Evolutionary conservation across 2,113 vertebrate species (phyloP).

Genomic region (Meleagris gallopavo): DNA sequence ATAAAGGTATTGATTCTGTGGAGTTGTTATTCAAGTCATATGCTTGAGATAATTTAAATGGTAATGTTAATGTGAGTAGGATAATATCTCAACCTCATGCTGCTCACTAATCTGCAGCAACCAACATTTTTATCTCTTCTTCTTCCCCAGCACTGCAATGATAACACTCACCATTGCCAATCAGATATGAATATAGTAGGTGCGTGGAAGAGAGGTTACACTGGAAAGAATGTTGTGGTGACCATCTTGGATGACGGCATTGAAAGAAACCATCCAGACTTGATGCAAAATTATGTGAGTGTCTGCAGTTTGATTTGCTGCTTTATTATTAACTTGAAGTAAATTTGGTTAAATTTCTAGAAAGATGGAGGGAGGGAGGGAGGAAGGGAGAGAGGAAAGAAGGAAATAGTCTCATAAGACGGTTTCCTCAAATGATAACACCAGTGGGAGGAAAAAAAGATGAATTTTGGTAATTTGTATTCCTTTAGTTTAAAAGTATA

Average conservation of each 20-base stretch:
- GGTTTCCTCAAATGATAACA: not conserved
- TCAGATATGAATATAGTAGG: conserved; percentile 99
- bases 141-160: conserved; percentile 91
- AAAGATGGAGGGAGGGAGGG: not conserved
- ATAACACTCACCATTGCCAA: conserved; percentile 94
- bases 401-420: not conserved
- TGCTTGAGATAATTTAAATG: not conserved
- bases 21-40: not conserved
- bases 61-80: not conserved
- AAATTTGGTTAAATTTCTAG: not conserved
- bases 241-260: conserved; percentile 98
- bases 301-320: not conserved
- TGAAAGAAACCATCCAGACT: conserved; percentile 95
- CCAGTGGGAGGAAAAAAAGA: not conserved
- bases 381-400: not conserved
- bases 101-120: not conserved
- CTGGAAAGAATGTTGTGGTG: conserved; percentile 95
- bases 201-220: conserved; percentile 98
- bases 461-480: not conserved
- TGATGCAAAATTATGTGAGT: conserved; percentile 98
- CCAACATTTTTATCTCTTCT: conserved; percentile 4
- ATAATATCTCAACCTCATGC: not conserved
- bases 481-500: not conserved
- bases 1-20: not conserved
- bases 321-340: not conserved